Conservation (phyloP, 1,140 invertebrate species). For the Drosophila nigrodunni region DNA sequence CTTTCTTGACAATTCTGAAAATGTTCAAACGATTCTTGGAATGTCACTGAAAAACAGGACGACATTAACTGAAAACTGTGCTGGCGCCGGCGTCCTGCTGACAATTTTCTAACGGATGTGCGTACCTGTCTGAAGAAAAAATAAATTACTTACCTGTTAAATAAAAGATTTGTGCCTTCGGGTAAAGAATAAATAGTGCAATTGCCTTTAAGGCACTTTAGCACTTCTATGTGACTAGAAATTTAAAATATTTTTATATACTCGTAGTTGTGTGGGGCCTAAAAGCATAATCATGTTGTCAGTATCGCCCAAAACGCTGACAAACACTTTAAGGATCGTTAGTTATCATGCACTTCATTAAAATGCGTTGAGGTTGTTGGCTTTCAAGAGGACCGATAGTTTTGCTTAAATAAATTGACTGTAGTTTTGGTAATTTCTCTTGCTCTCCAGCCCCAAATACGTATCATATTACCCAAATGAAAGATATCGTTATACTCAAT, state of each 20-base stretch:
- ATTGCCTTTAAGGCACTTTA: slow-evolving; percentile 13
- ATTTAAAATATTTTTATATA: not conserved
- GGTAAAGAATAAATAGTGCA: slow-evolving; percentile 28
- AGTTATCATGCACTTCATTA: slow-evolving; percentile 46
- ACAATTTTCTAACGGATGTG: slow-evolving; percentile 49
- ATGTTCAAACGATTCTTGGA: slow-evolving; percentile 53
- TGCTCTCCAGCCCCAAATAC: slow-evolving; percentile 46
- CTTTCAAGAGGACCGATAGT: slow-evolving; percentile 2
- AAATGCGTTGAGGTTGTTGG: slow-evolving; percentile 10
- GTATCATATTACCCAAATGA: slow-evolving; percentile 14
- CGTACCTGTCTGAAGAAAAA: slow-evolving; percentile 52
- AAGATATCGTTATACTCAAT: slow-evolving; percentile 51
- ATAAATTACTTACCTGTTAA: slow-evolving; percentile 48
- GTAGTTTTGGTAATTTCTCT: slow-evolving; percentile 29
- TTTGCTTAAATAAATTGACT: not conserved
- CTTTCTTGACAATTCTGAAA: slow-evolving; percentile 45
- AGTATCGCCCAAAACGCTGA: slow-evolving; percentile 45
- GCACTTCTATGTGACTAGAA: slow-evolving; percentile 12
- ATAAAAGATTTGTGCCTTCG: slow-evolving; percentile 10
- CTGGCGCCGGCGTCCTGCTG: slow-evolving; percentile 76
- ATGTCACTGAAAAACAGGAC: slow-evolving; percentile 53
- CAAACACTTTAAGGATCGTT: slow-evolving; percentile 56
- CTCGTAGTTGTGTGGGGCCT: slow-evolving; percentile 13
- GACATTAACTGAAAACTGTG: slow-evolving; percentile 49
- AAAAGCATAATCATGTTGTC: slow-evolving; percentile 55